Percentiles rank a stretch among this genome's conserved stretches.
phyloP scores from a whole-genome alignment of 2,113 vertebrate species.

The Catagonus wagneri region DNA sequence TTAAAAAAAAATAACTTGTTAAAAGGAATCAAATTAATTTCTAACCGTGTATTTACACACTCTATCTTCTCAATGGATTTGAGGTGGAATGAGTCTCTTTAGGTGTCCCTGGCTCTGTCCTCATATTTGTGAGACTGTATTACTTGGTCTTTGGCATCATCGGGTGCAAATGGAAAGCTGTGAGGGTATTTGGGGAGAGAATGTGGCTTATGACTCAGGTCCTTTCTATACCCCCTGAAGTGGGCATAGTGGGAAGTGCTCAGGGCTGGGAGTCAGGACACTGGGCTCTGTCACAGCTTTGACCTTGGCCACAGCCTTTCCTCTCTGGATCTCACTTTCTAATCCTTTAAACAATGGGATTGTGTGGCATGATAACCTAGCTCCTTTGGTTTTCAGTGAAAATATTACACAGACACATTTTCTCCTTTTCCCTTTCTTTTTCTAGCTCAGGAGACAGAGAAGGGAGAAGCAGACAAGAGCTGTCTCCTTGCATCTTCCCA shows the following conservation, averaged over 20 bases:
- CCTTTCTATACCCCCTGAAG: neutral
- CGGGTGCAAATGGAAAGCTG: neutral
- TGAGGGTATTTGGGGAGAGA: neutral
- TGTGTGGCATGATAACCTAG: neutral
- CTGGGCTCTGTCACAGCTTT: neutral
- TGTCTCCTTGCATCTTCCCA: neutral
- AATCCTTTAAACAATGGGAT: neutral
- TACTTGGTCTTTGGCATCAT: neutral
- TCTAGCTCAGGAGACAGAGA: neutral
- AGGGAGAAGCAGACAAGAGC: neutral
- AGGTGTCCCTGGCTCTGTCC: neutral
- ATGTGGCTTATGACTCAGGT: neutral
- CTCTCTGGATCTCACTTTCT: slow-evolving; percentile 2
- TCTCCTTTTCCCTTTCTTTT: neutral
- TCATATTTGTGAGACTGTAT: neutral
- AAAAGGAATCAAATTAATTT: neutral
- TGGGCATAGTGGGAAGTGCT: neutral
- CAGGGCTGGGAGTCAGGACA: neutral
- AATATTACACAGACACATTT: neutral
- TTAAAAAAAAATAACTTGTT: neutral
- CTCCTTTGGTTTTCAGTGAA: neutral
- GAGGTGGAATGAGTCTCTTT: neutral
- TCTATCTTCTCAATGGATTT: neutral
- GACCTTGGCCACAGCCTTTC: neutral
- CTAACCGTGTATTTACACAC: neutral